phyloP scores from a whole-genome alignment of 2,113 vertebrate genomes.

The Chloroceryle aenea region DNA sequence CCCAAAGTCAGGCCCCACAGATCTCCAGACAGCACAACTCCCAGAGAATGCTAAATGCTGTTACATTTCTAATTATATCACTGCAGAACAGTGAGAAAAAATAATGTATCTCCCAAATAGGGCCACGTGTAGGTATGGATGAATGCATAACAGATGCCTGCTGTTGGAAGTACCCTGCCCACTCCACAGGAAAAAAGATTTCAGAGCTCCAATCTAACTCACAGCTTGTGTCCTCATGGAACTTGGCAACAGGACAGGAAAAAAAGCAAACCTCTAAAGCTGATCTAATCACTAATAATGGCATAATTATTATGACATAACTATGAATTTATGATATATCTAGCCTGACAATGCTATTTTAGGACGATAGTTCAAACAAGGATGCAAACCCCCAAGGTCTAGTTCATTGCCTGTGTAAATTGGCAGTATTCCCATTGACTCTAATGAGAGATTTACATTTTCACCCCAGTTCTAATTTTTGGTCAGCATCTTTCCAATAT shows the following conservation, averaged over 20 bases:
- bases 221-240: neutral
- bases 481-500: neutral
- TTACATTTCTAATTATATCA: neutral
- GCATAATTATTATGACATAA: slow-evolving; percentile 9
- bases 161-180: neutral
- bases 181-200: neutral
- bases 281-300: slow-evolving; percentile 3
- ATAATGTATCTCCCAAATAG: neutral
- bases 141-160: neutral
- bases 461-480: neutral
- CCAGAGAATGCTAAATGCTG: neutral
- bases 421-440: neutral
- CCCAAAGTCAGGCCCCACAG: neutral
- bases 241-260: neutral
- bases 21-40: neutral
- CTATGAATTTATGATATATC: neutral
- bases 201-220: neutral
- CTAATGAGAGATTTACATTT: neutral
- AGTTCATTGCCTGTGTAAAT: neutral
- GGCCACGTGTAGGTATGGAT: neutral
- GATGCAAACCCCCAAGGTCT: neutral
- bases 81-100: neutral
- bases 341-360: slow-evolving; percentile 5
- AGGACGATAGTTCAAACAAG: neutral
- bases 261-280: neutral